Evolutionary conservation across 2,888 invertebrate species (phyloP).

Genomic region (Erebia epiphron): DNA sequence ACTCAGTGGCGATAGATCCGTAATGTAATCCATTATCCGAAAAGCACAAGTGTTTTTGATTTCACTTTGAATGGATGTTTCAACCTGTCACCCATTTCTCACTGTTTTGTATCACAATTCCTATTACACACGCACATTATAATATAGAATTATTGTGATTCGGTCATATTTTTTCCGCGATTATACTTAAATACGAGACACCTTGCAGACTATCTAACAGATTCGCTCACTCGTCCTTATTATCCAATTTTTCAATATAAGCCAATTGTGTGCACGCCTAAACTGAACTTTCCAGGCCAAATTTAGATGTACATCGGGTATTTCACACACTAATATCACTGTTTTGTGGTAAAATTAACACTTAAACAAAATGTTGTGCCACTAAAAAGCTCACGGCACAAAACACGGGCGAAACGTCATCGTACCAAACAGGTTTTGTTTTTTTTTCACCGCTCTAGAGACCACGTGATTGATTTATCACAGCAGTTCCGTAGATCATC

Average conservation of each 20-base stretch:
- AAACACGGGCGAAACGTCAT: conserved; percentile 73
- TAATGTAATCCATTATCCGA: conserved; percentile 72
- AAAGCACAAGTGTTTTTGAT: conserved; percentile 60
- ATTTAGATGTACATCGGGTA: conserved; percentile 7
- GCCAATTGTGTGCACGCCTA: neutral
- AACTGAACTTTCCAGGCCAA: conserved; percentile 15
- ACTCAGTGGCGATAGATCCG: conserved; percentile 71
- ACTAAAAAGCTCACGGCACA: conserved; percentile 60
- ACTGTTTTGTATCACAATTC: conserved; percentile 50
- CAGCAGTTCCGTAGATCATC: conserved; percentile 46
- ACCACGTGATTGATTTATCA: conserved; percentile 64
- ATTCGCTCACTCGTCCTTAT: conserved; percentile 25
- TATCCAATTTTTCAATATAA: conserved; percentile 32
- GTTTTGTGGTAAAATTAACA: conserved; percentile 34
- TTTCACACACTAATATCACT: conserved; percentile 22
- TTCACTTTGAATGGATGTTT: conserved; percentile 76
- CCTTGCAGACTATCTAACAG: conserved; percentile 25
- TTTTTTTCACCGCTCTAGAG: conserved; percentile 53
- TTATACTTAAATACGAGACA: conserved; percentile 19
- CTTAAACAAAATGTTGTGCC: conserved; percentile 45
- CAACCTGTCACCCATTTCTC: conserved; percentile 78
- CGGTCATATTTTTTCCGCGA: conserved; percentile 54
- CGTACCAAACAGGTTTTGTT: conserved; percentile 72
- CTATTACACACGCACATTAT: conserved; percentile 40
- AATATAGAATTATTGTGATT: conserved; percentile 27